Percentiles rank a stretch among this genome's conserved stretches.
These are phyloP conservation scores for Chaetorhynchus papuensis DNA, from an alignment of 2,113 vertebrate species.

Conservation along the genomic window DNA sequence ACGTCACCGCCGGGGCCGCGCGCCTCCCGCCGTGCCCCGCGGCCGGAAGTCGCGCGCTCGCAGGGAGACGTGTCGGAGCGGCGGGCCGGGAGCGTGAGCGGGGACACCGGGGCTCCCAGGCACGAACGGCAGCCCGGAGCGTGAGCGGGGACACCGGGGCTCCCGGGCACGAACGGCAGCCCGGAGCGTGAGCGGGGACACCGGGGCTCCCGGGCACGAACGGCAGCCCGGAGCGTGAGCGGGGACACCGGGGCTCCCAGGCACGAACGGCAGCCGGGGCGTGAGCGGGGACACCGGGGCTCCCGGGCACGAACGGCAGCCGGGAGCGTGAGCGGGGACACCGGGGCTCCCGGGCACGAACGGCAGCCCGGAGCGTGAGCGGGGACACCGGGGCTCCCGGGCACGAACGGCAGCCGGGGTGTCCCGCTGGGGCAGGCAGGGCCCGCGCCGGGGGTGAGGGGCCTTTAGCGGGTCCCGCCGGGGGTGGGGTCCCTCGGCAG, in stretches of 20 bases:
- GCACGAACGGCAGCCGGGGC: no score
- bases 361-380: neutral
- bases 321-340: neutral
- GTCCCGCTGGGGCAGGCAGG: neutral
- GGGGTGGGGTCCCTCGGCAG: neutral
- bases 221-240: neutral
- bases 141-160: no score
- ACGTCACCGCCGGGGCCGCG: neutral
- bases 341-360: neutral
- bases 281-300: no score
- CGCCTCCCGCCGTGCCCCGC: neutral
- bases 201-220: no score
- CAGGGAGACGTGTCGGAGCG: neutral
- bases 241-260: no score
- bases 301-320: no score
- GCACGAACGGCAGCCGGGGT: neutral
- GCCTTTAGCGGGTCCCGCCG: no score
- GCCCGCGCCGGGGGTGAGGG: neutral
- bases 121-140: no score
- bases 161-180: no score
- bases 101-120: neutral
- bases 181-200: no score
- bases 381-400: neutral
- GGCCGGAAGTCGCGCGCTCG: neutral
- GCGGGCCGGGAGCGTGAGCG: neutral